A percentile compares a stretch with the other conserved stretches of the same genome.
phyloP scores from a whole-genome alignment of 2,888 invertebrate species.

The Drosophila maculinotata region DNA sequence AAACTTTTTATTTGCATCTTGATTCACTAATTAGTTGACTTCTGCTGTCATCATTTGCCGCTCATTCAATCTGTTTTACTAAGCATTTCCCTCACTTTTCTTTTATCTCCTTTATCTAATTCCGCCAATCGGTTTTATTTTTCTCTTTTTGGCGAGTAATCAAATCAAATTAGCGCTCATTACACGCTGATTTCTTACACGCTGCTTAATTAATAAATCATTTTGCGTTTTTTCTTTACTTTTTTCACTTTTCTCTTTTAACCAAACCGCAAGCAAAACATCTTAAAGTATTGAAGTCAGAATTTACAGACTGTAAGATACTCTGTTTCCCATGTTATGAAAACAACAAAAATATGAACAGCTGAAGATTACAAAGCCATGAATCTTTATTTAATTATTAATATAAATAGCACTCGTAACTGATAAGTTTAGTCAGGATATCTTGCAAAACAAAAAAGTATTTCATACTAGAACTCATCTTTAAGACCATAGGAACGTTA shows the following conservation, averaged over 20 bases:
- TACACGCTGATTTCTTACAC: conserved; percentile 54
- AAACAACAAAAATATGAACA: no score
- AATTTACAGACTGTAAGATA: background rate
- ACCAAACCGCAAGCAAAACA: conserved; percentile 9
- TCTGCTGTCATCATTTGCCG: conserved; percentile 10
- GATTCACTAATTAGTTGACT: conserved; percentile 55
- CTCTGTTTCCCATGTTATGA: background rate
- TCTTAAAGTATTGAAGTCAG: background rate
- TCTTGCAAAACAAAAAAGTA: no score
- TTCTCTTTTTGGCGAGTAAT: conserved; percentile 63
- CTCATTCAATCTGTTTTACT: conserved; percentile 11
- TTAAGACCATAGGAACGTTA: no score
- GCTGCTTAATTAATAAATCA: conserved; percentile 70
- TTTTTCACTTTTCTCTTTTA: conserved; percentile 14
- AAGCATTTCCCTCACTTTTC: background rate
- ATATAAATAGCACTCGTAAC: no score
- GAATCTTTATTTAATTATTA: no score
- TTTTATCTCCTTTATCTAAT: conserved; percentile 17
- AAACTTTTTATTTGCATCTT: background rate
- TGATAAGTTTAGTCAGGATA: no score
- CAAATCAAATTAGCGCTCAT: conserved; percentile 76
- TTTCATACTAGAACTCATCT: no score
- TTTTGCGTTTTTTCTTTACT: conserved; percentile 33
- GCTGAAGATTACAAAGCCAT: no score
- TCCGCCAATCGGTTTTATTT: conserved; percentile 18